These are phyloP conservation scores for Enteromius fasciolatus DNA, from an alignment of 2,797 vertebrate genomes.

Conservation along the genomic window DNA sequence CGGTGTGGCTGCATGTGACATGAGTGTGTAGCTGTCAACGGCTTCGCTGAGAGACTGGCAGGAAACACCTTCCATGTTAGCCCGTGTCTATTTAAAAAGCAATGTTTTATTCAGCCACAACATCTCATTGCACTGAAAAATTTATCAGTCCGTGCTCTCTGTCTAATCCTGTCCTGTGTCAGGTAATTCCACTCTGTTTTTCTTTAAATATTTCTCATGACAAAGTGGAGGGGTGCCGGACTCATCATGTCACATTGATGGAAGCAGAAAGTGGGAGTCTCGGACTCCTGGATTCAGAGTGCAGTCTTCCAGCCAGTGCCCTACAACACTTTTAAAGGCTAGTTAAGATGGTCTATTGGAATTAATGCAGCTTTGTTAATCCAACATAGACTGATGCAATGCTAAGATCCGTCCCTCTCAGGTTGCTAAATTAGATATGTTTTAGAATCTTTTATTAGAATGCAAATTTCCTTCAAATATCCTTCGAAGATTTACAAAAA, in stretches of 20 bases:
- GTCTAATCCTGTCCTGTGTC: constrained; percentile 55
- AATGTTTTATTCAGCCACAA: constrained; percentile 63
- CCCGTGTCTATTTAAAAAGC: constrained; percentile 58
- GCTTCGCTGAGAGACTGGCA: constrained; percentile 37
- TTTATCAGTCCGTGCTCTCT: constrained; percentile 50
- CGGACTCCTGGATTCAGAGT: neutral
- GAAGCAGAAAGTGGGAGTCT: constrained; percentile 13
- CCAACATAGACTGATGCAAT: no score
- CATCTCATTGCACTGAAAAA: constrained; percentile 62
- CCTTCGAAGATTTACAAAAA: neutral
- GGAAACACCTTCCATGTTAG: constrained; percentile 51
- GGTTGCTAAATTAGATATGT: neutral
- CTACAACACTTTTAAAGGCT: neutral
- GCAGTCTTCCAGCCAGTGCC: neutral
- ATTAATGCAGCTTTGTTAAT: neutral
- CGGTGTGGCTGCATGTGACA: constrained; percentile 29
- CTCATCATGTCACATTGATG: constrained; percentile 40
- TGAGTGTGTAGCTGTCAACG: constrained; percentile 40
- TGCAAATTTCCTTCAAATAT: neutral
- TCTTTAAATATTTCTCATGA: constrained; percentile 64
- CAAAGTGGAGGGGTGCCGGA: constrained; percentile 47
- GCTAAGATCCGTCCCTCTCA: neutral
- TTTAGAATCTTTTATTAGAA: neutral
- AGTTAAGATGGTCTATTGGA: neutral
- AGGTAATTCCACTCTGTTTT: constrained; percentile 56